Evolutionary conservation across 2,113 vertebrate genomes (phyloP).

Genomic region (Dasypus novemcinctus): DNA sequence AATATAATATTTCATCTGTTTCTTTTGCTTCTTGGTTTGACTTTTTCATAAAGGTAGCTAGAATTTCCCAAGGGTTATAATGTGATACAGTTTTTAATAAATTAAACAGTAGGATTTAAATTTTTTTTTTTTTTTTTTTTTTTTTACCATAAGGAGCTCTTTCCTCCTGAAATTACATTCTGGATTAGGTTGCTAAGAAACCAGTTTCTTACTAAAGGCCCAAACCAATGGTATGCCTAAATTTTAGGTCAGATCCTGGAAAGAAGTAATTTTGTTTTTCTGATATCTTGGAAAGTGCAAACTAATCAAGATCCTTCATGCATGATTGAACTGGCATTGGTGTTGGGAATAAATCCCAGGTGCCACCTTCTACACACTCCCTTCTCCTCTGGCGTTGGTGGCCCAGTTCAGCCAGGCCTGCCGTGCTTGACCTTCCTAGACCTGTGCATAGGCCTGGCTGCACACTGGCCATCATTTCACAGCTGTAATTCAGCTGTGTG

Average conservation of each 20-base stretch:
- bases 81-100: slow-evolving; percentile 48
- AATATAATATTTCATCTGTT: slow-evolving; percentile 15
- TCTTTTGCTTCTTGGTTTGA: slow-evolving; percentile 39
- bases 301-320: neutral
- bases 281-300: neutral
- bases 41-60: slow-evolving; percentile 51
- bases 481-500: neutral
- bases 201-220: slow-evolving; percentile 32
- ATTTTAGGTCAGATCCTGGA: slow-evolving; percentile 1
- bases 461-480: neutral
- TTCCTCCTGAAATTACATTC: slow-evolving; percentile 48
- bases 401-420: neutral
- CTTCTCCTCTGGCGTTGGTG: neutral
- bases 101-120: neutral
- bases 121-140: neutral
- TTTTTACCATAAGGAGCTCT: slow-evolving; percentile 6
- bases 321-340: neutral
- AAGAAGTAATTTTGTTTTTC: neutral
- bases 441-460: neutral
- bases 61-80: slow-evolving; percentile 31
- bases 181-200: slow-evolving; percentile 64
- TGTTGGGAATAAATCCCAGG: neutral
- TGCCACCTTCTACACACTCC: neutral
- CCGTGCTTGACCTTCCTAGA: neutral
- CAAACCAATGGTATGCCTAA: slow-evolving; percentile 24